Base-by-base conservation (phyloP, 2,888 invertebrate genomes). In the Abrostola tripartita region DNA sequence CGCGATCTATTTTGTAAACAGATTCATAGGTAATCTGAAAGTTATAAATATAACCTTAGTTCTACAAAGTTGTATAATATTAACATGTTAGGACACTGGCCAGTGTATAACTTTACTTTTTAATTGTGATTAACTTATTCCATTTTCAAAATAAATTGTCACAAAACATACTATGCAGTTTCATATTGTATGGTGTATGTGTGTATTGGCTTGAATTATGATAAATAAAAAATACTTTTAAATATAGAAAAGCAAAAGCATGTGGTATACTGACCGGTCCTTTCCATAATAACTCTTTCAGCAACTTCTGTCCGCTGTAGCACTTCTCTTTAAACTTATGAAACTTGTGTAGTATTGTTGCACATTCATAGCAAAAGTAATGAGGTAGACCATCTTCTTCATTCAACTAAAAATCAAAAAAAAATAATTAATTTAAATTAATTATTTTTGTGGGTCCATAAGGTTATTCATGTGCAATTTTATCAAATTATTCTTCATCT, bases 311-410 rank as follows among this genome's bases (percentile, higher is more conserved):
- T 1, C 89, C 91, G 0, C 73, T 81, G 56, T 81, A 84, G 57
- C 92, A 92, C 69, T 91, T 92, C 68, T 92, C 90, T 59, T 90
- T 90, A 62, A 92, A 92, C 57, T 88, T 89, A 70, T 92, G 88
- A 60, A 86, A 92, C 72, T 92, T 92, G 58, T 90, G 85, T 2
- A 92, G 78, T 56, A 90, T 68, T 6, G 84, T 82, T 0, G 91
- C 88, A 79, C 92, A 92, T 72, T 92, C 92, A 65, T 84, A 91
- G 73, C 92, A 92, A 69, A 92, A 90, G 72, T 84, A 89, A 7
- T 86, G 85, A 0, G 92, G 92, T 11, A 92, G 76, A 0, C 76
- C 76, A 59, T 90, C 88, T 52, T 78, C 62, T n/a, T 82, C 78
- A 64, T 81, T 79, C 0, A 86, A 61, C 89, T 80, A 50, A 24